Conservation (phyloP, 2,888 invertebrate genomes). For the Lucinisca nassula region DNA sequence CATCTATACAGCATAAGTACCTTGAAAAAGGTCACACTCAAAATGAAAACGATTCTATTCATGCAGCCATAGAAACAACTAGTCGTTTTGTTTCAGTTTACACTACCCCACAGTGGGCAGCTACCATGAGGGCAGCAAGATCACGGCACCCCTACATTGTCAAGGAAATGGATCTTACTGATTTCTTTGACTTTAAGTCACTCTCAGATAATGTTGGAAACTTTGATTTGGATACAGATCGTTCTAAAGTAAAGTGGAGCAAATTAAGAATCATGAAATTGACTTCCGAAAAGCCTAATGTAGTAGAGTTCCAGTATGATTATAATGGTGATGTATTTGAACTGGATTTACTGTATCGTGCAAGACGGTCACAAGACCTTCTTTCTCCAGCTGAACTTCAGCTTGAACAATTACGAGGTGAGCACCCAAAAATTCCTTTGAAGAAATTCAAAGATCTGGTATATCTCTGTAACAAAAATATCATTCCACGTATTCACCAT, state of each 20-base stretch:
- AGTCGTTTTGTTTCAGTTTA: no score
- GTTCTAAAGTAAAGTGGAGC: conserved; percentile 32
- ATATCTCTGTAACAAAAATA: conserved; percentile 15
- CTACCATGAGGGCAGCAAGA: conserved; percentile 34
- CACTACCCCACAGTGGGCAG: conserved; percentile 62
- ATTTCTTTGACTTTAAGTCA: conserved; percentile 55
- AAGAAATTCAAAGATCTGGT: conserved; percentile 34
- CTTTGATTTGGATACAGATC: conserved; percentile 40
- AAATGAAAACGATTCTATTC: no score
- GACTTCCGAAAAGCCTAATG: conserved; percentile 7
- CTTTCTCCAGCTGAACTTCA: conserved; percentile 3
- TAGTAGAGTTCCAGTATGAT: conserved; percentile 25
- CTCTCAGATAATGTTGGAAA: conserved; percentile 28
- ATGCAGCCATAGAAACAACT: no score
- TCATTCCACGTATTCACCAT: conserved; percentile 44
- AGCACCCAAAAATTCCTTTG: neutral
- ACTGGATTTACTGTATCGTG: conserved; percentile 20
- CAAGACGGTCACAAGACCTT: conserved; percentile 11
- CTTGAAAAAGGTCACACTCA: neutral
- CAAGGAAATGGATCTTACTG: conserved; percentile 23
- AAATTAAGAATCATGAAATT: conserved; percentile 25
- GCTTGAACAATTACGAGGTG: neutral
- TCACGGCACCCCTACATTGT: conserved; percentile 36
- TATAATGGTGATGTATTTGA: conserved; percentile 24
- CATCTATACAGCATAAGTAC: neutral